Base-by-base conservation (phyloP, 2,797 vertebrate species). In the Spea hammondii region DNA sequence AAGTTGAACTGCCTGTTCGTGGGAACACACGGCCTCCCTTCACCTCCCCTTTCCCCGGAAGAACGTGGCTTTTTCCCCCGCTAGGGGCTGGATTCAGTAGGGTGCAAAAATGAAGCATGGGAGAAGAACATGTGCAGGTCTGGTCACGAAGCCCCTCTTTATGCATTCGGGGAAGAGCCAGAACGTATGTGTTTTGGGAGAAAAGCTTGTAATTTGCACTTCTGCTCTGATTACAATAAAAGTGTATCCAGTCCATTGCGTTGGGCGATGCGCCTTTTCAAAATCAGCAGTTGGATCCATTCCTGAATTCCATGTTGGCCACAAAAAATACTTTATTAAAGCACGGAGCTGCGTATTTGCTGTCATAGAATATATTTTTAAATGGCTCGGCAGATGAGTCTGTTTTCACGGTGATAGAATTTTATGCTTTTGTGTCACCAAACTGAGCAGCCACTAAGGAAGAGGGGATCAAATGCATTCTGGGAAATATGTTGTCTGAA, bases 1-100 rank as follows among this genome's bases (percentile, higher is more conserved):
- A 99, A 98, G 87, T 85, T 99, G 7, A 94, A 91, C 79, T 95
- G 94, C 89, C 94, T 98, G 79, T 97, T 98, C 1, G 86, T 84
- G 7, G 91, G 90, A 73, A 90, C 91, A 17, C 94, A 92, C 12
- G 91, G 88, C 62, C 57, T 91, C 74, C 87, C 91, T 51, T 87
- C 89, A 1, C 86, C 91, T 3, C 84, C 88, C 0, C 76, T 93
- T 62, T 92, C 89, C 59, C 87, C 88, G 32, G 85, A 90, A 83
- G 86, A 88, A 70, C 89, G 87, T 8, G 84, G 86, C 64, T 72
- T 90, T 77, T 90, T 82, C 32, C 10, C 74, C 12, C 79, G 53
- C 55, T 82, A 82, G 75, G 10, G n/a, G n/a, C n/a, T n/a, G 3
- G 44, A 17, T 47, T 7, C 6, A 32, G 9, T 55, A 45, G 11